These are phyloP conservation scores for Sciurus vulgaris DNA, from an alignment of 2,797 vertebrate genomes.

Conservation along the genomic window DNA sequence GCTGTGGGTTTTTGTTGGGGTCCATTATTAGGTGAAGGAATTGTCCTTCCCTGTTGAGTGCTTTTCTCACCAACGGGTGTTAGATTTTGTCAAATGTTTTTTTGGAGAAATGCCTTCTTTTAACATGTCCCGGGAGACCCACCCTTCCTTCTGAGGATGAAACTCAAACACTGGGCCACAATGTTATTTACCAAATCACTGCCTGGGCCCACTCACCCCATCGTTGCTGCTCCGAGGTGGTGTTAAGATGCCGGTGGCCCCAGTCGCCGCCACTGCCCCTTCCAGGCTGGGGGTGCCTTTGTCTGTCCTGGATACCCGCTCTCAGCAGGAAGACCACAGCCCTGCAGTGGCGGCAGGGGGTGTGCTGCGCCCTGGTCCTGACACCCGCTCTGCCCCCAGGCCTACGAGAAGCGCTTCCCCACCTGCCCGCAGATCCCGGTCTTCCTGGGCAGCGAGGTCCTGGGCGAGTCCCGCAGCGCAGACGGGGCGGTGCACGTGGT, in stretches of 20 bases:
- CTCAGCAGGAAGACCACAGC: no score
- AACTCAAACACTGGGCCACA: background rate
- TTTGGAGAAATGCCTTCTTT: constrained; percentile 20
- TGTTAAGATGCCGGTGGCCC: background rate
- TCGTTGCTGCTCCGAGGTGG: background rate
- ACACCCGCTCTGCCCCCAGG: constrained; percentile 79
- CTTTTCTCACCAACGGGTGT: background rate
- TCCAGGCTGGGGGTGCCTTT: background rate
- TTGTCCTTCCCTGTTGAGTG: background rate
- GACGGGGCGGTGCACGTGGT: constrained; percentile 88
- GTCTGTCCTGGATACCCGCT: background rate
- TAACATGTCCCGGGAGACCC: background rate
- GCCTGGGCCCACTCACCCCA: no score
- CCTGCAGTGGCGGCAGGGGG: background rate
- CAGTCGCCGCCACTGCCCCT: background rate
- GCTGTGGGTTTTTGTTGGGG: background rate
- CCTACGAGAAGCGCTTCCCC: constrained; percentile 92
- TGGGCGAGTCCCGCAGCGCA: constrained; percentile 87
- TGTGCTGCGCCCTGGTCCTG: background rate
- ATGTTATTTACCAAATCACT: background rate
- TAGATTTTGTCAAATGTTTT: background rate
- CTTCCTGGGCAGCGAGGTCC: constrained; percentile 90
- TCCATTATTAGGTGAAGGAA: background rate
- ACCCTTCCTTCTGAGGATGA: background rate
- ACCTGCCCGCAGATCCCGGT: constrained; percentile 79